Evolutionary conservation across 2,113 vertebrate species (phyloP), one percentile per base, ranked within the genome.

Genomic region (Nerophis lumbriciformis): DNA sequence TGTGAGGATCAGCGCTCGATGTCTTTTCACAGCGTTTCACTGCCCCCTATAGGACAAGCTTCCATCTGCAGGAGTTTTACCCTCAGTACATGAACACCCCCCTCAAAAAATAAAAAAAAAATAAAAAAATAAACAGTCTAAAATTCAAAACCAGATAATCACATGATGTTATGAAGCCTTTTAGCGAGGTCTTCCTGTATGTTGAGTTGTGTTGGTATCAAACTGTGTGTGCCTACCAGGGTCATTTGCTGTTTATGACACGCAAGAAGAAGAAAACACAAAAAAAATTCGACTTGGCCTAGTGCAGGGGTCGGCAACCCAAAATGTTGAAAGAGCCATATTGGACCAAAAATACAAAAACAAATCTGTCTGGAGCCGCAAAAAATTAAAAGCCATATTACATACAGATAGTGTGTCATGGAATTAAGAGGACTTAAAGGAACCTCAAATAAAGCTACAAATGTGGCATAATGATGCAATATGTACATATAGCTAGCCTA

Each of bases 241-340:
- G 63, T 57, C 42, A 74, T 35, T 35, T 70, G 74, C 61, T 66
- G 75, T 52, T 67, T 59, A 74, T 71, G 72, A 79, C 59, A 58
- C 73, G 66, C 80, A 63, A 4, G 65, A 72, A 73, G 67, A 69
- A 72, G 49, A 71, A 72, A 64, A 75, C 61, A 81, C 77, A 70
- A 73, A n/a, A n/a, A n/a, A n/a, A n/a, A 69, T 76, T 51, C 90
- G 93, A 88, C 84, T 89, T 88, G 83, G 86, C 84, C 28, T 28
- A 28, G 28, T 28, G 28, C 28, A 4, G 28, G 28, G 28, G 28
- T 28, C 28, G 28, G 28, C 28, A 28, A 28, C 19, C 19, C 19
- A 19, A 19, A 19, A 19, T 19, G 19, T 19, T 19, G 19, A 19
- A 19, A 19, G 19, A 19, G 19, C 19, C 19, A 19, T 19, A 19